phyloP scores from a whole-genome alignment of 2,888 invertebrate species.

The Oscheius sp. region DNA sequence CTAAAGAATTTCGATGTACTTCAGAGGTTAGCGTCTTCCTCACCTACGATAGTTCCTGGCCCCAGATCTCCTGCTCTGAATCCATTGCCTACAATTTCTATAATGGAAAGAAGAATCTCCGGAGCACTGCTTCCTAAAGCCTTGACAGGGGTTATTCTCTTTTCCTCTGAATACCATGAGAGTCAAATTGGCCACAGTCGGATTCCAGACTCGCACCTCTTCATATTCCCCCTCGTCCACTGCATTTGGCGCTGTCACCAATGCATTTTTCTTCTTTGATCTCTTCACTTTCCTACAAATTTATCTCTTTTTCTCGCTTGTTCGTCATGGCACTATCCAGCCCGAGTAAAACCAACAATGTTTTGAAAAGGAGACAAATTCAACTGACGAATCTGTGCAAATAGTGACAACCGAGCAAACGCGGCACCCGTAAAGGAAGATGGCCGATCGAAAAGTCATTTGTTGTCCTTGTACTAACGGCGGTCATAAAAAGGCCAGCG shows the following conservation, averaged over 20 bases:
- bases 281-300: slow-evolving; percentile 73
- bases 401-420: slow-evolving; percentile 1
- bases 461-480: too few species aligned
- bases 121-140: slow-evolving; percentile 78
- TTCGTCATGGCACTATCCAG: neutral
- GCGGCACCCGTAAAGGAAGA: too few species aligned
- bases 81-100: slow-evolving; percentile 78
- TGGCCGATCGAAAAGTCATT: neutral
- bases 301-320: neutral
- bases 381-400: slow-evolving; percentile 28
- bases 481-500: too few species aligned
- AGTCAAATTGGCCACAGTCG: slow-evolving; percentile 78
- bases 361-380: slow-evolving; percentile 18
- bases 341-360: slow-evolving; percentile 1
- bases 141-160: slow-evolving; percentile 18
- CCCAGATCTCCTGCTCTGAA: slow-evolving; percentile 76
- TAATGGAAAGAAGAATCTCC: slow-evolving; percentile 77
- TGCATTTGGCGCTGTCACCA: slow-evolving; percentile 29
- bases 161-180: slow-evolving; percentile 74
- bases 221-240: slow-evolving; percentile 76
- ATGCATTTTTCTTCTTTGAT: slow-evolving; percentile 69
- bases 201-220: slow-evolving; percentile 79
- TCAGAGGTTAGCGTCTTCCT: slow-evolving; percentile 23
- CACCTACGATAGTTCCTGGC: slow-evolving; percentile 79
- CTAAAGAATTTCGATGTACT: slow-evolving; percentile 27